Percentiles rank a stretch among this genome's conserved stretches.
Evolutionary conservation across 2,113 vertebrate genomes (phyloP).

Genomic region (Paracanthobrama guichenoti): DNA sequence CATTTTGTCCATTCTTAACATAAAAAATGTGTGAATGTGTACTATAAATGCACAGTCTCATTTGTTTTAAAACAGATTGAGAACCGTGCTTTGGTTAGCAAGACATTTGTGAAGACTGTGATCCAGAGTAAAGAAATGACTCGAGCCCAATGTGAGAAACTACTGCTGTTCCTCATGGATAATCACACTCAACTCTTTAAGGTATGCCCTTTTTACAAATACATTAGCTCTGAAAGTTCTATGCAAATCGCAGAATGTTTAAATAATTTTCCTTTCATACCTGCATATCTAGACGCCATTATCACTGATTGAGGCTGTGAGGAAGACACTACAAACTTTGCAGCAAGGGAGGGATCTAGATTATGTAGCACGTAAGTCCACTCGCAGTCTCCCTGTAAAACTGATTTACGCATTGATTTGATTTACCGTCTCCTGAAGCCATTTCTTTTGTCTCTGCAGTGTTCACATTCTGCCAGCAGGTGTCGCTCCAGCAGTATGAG

Average conservation of each 20-base stretch:
- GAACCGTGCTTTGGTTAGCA: constrained; percentile 76
- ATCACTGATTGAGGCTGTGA: constrained; percentile 78
- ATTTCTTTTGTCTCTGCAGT: constrained; percentile 62
- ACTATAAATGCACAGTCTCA: neutral
- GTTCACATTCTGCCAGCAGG: constrained; percentile 83
- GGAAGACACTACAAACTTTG: constrained; percentile 75
- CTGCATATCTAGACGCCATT: constrained; percentile 71
- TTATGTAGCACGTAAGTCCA: constrained; percentile 72
- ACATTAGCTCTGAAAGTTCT: neutral
- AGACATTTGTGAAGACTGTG: constrained; percentile 79
- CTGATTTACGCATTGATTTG: neutral
- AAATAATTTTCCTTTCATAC: neutral
- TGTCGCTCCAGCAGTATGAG: constrained; percentile 77
- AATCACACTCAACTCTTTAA: constrained; percentile 77
- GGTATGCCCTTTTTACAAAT: constrained; percentile 61
- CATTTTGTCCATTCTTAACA: neutral
- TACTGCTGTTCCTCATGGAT: constrained; percentile 81
- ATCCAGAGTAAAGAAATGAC: constrained; percentile 75
- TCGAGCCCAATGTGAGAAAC: constrained; percentile 73
- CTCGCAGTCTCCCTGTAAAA: neutral
- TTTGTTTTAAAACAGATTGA: constrained; percentile 70
- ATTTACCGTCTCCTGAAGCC: neutral
- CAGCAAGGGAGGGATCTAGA: constrained; percentile 78
- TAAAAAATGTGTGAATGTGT: neutral
- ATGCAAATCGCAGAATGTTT: neutral